A percentile compares a stretch with the other conserved stretches of the same genome.
These are phyloP conservation scores for Dasysyrphus tricinctus DNA, from an alignment of 2,888 invertebrate species.

Conservation along the genomic window DNA sequence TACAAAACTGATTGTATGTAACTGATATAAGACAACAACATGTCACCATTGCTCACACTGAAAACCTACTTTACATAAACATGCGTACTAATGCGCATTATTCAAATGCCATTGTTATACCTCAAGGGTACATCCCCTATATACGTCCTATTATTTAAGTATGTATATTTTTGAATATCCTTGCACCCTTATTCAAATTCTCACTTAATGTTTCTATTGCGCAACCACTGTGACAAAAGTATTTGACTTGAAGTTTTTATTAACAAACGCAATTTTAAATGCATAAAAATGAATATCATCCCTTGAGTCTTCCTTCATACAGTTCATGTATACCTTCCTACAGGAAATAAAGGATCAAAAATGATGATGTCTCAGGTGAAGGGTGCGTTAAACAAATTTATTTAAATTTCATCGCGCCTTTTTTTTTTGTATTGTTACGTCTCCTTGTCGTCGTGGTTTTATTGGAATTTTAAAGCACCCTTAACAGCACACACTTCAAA, in stretches of 20 bases:
- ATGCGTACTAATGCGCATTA: constrained; percentile 74
- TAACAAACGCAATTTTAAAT: constrained; percentile 56
- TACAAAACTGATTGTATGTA: constrained; percentile 47
- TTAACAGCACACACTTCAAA: constrained; percentile 42
- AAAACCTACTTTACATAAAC: constrained; percentile 71
- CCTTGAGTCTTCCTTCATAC: constrained; percentile 20
- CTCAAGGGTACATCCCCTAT: constrained; percentile 63
- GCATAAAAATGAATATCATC: constrained; percentile 59
- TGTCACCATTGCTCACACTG: constrained; percentile 24
- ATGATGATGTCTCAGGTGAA: constrained; percentile 54
- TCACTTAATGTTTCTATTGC: constrained; percentile 46
- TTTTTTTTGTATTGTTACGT: constrained; percentile 44
- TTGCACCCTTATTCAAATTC: constrained; percentile 62
- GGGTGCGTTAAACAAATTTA: constrained; percentile 73
- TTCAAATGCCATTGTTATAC: constrained; percentile 68
- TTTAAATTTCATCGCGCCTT: constrained; percentile 72
- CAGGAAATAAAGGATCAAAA: constrained; percentile 12
- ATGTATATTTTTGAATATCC: constrained; percentile 56
- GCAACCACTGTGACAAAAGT: constrained; percentile 68
- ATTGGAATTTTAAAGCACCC: constrained; percentile 62
- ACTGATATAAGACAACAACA: constrained; percentile 16
- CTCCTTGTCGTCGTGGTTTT: constrained; percentile 15
- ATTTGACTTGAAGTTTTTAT: constrained; percentile 34
- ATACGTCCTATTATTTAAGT: no score
- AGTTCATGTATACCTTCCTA: not conserved